Percentiles rank a stretch among this genome's conserved stretches.
phyloP scores from a whole-genome alignment of 2,797 vertebrate genomes.

The Hemibagrus guttatus region DNA sequence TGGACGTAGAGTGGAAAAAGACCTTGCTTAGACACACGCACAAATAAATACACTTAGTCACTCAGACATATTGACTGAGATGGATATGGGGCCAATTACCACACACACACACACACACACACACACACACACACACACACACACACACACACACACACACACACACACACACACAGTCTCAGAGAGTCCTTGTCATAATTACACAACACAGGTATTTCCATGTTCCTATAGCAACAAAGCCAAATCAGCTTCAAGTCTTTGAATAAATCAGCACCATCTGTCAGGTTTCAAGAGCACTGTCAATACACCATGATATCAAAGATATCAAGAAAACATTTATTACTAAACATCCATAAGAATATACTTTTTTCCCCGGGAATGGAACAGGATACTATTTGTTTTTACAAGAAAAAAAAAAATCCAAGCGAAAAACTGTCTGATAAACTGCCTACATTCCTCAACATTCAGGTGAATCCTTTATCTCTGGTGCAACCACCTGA shows the following conservation, averaged over 20 bases:
- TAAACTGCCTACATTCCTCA: background rate
- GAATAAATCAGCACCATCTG: conserved; percentile 30
- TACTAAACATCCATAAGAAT: background rate
- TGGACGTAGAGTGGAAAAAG: conserved; percentile 41
- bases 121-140: conserved; percentile 19
- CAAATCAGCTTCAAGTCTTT: conserved; percentile 61
- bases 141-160: conserved; percentile 33
- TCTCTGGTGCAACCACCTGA: background rate
- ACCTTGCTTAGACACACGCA: background rate
- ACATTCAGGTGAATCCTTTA: background rate
- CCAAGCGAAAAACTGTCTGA: background rate
- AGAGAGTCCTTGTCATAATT: conserved; percentile 70
- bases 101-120: conserved; percentile 38
- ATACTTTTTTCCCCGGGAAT: background rate
- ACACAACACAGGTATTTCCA: conserved; percentile 63
- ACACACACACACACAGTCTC: conserved; percentile 27
- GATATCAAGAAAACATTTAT: conserved; percentile 42
- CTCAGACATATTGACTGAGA: conserved; percentile 18
- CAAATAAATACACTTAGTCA: background rate
- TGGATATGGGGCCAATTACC: background rate
- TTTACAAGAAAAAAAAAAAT: background rate
- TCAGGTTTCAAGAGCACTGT: conserved; percentile 5
- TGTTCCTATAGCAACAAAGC: conserved; percentile 77
- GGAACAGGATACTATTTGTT: background rate
- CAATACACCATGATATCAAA: conserved; percentile 56